phyloP scores from a whole-genome alignment of 2,888 invertebrate species.

The Melolontha melolontha region DNA sequence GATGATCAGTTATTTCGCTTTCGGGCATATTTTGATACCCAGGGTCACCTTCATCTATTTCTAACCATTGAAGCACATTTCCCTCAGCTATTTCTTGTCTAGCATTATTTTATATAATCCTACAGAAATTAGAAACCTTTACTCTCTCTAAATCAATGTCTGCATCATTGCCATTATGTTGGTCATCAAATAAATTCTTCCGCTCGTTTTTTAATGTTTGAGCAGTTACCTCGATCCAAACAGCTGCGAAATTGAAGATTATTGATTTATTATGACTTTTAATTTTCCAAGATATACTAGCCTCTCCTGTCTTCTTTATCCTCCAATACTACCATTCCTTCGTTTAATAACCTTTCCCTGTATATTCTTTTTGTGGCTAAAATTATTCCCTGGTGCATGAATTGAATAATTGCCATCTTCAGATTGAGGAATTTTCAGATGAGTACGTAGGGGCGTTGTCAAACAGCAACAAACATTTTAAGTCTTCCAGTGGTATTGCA shows the following conservation, averaged over 20 bases:
- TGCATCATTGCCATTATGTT: no score
- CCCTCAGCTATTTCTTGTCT: no score
- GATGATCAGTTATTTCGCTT: no score
- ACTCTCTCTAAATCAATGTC: no score
- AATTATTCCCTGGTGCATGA: slow-evolving; percentile 15
- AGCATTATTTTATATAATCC: not conserved
- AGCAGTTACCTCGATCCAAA: slow-evolving; percentile 31
- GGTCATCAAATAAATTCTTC: no score
- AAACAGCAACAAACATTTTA: slow-evolving; percentile 28
- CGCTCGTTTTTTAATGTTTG: slow-evolving; percentile 37
- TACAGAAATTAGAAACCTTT: no score
- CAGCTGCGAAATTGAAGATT: slow-evolving; percentile 36
- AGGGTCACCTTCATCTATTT: no score
- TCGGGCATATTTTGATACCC: no score
- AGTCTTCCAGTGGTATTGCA: not conserved
- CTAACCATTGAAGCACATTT: no score
- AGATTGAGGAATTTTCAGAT: slow-evolving; percentile 20
- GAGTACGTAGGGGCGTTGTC: slow-evolving; percentile 12
- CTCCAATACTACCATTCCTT: slow-evolving; percentile 13
- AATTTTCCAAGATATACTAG: slow-evolving; percentile 5
- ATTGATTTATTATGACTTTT: slow-evolving; percentile 24
- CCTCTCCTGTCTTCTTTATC: slow-evolving; percentile 7
- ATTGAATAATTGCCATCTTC: slow-evolving; percentile 25
- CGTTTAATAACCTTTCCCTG: slow-evolving; percentile 1
- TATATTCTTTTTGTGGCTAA: not conserved